Evolutionary conservation across 2,888 invertebrate species (phyloP), one percentile per base, ranked within the genome.

Genomic region (Epiblema foenella): DNA sequence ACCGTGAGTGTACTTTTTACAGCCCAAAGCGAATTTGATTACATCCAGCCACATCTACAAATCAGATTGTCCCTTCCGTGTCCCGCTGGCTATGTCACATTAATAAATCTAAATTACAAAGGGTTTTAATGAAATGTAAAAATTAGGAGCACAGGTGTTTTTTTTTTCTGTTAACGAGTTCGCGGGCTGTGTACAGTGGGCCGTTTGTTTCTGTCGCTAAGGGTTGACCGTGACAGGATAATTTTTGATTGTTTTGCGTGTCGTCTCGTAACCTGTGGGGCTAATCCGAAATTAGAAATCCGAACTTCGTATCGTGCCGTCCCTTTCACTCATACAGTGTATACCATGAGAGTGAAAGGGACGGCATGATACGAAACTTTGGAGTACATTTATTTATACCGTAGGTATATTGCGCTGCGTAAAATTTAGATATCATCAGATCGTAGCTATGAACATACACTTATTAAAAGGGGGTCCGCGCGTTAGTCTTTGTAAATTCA

Each of bases 31-130:
- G 9, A 18, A 37, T 63, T n/a, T 64, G n/a, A 64, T 54, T 39
- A 64, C 51, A 37, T 18, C 11, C 62, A 49, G 17, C 29, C 33
- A 62, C 52, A 52, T 52, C 65, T 57, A 57, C 46, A 66, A 57
- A 66, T 66, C 46, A 57, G 64, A 20, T 15, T 39, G 65, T 66
- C 65, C 65, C 56, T 66, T 66, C 65, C 65, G 29, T 29, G 10
- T 20, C 8, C 12, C n/a, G 8, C 42, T 42, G 65, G 9, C 51
- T 7, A 9, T 66, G 46, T 57, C 65, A 52, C 58, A 58, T 52
- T 65, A 51, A 70, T 66, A 66, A 70, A 70, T 70, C 70, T 59
- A 29, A 65, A 65, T 66, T 54, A 66, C 46, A 66, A 66, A 66
- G 59, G 59, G 59, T 10, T 58, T 70, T 70, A 54, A 66, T 70